Base-by-base conservation (phyloP, 2,113 vertebrate species). In the Oncorhynchus kisutch region DNA sequence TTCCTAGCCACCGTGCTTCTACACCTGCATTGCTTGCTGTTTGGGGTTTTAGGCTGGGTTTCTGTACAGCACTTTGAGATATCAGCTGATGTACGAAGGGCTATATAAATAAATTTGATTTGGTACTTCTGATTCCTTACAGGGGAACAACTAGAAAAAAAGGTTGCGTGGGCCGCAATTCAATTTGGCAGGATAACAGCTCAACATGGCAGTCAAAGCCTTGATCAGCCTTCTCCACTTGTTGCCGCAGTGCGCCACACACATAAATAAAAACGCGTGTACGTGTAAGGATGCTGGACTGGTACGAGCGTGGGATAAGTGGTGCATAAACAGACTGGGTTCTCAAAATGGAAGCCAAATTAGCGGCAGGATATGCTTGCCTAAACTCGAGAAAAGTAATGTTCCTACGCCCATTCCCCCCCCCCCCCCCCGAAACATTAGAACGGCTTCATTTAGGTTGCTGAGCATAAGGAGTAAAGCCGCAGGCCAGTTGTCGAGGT, bases 261-360 rank as follows among this genome's bases (percentile, higher is more conserved):
- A 34, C 34, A 34, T 0, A 34, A 0, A 34, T 34, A 34, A 34
- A 34, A 34, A 34, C n/a, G 31, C 8, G 0, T 5, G 25, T 64
- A 49, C 16, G 14, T 45, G 39, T 11, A 51, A 20, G 3, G 34
- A 48, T 11, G 48, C 12, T 75, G 13, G 7, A 31, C 12, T 75
- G 12, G 6, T 34, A 62, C 6, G 57, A 22, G 62, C 31, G 45
- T 4, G 64, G 2, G 1, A 3, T 18, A 54, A 16, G 48, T 1
- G 31, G 12, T 62, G 70, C 69, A 4, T 3, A 3, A 24, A 72
- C 12, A 60, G 74, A 74, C 24, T 45, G 24, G 5, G 16, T 13
- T 73, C 80, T 81, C 74, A 75, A 74, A 85, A 83, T 75, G 78
- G 60, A 75, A 76, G 39, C 77, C 13, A 48, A 54, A 66, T 71